Base-by-base conservation (phyloP, 2,797 vertebrate species). In the Trachops cirrhosus region DNA sequence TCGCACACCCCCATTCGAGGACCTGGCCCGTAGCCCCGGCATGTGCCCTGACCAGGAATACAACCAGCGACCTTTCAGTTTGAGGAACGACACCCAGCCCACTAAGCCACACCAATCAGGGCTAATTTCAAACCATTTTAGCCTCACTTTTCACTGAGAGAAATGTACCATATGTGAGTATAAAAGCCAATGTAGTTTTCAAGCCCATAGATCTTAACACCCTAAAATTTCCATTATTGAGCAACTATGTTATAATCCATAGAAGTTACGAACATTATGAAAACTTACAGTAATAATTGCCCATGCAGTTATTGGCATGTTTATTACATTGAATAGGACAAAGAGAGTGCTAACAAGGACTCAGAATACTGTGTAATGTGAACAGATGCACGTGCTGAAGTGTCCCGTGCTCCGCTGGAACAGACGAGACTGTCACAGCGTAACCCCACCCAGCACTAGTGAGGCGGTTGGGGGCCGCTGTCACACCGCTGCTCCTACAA, bases 291-390 rank as follows among this genome's bases (percentile, higher is more conserved):
- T 89, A 67, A 46, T 62, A n/a, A 62, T 89, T 70, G 6, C 52
- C 22, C 37, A 3, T 90, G 29, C 41, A 37, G 2, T 79, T 88
- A 64, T 2, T 91, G 34, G 22, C 39, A 74, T 86, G 52, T 83
- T 93, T 96, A 32, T 59, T 96, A 32, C 59, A 37, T 82, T 75
- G 52, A 73, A 24, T 95, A 48, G 29, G 26, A 94, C 86, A 86
- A 68, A 84, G 73, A 82, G 19, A 67, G 1, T 80, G 54, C 8
- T 71, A 34, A 37, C 26, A 22, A 34, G 54, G 19, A 26, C n/a
- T 86, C 90, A 88, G 12, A 44, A 57, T 80, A 48, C 7, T 71
- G 0, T n/a, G 4, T 52, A 73, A 39, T 26, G 14, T 39, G 91
- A 77, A 48, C 54, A 67, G 32, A 79, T 64, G 44, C 48, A 62